These are phyloP conservation scores for Parapristionchus giblindavisi DNA, from an alignment of 2,888 invertebrate species.

Conservation along the genomic window DNA sequence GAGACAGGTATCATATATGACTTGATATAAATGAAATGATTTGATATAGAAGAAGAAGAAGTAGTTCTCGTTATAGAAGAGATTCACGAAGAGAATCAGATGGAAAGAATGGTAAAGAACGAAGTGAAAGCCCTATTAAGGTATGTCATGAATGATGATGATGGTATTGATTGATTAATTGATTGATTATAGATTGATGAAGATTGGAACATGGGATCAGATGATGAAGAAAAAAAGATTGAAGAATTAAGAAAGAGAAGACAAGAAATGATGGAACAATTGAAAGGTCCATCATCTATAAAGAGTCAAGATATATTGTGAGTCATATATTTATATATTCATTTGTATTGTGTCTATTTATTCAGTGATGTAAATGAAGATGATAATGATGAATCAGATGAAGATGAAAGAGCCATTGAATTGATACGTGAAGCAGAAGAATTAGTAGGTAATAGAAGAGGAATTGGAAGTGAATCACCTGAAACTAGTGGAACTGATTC, in stretches of 20 bases:
- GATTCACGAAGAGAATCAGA: background rate
- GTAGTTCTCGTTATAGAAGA: background rate
- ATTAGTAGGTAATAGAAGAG: constrained; percentile 42
- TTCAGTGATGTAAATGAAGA: constrained; percentile 4
- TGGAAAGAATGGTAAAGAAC: constrained; percentile 33
- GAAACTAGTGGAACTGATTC: constrained; percentile 47
- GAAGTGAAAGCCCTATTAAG: constrained; percentile 37
- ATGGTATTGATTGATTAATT: background rate
- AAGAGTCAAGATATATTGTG: constrained; percentile 46
- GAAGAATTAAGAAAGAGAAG: constrained; percentile 55
- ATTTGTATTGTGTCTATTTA: too few species aligned
- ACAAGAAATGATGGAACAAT: constrained; percentile 42
- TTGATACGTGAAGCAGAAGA: constrained; percentile 44
- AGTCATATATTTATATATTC: background rate
- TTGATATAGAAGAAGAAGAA: background rate
- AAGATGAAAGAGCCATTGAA: constrained; percentile 39
- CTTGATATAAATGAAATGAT: background rate
- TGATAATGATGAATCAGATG: constrained; percentile 38
- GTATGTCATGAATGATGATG: constrained; percentile 3
- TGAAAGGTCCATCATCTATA: too few species aligned
- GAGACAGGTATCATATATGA: too few species aligned
- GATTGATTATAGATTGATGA: background rate
- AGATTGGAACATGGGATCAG: constrained; percentile 54
- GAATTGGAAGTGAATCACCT: constrained; percentile 44
- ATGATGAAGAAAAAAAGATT: constrained; percentile 60